Evolutionary conservation across 2,888 invertebrate species (phyloP), one percentile per base, ranked within the genome.

Genomic region (Myopa testacea): DNA sequence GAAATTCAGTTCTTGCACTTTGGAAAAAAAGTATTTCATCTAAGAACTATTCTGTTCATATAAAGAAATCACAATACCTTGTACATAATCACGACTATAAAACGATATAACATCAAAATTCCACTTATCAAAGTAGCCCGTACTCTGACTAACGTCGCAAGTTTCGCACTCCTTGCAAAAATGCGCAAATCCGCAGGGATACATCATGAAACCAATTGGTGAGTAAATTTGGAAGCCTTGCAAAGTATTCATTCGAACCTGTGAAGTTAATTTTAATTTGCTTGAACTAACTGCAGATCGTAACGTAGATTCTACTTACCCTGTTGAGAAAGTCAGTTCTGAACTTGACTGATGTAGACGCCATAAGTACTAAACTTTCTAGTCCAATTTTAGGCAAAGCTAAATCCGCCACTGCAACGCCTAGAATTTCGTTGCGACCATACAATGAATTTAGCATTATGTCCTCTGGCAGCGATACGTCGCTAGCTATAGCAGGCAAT

Each of bases 201-300:
- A 97, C 86, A 96, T 95, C 84, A 94, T 92, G 90, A 98, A 99
- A 34, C 96, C 95, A 82, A 97, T 93, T n/a, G 98, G 96, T 85
- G 94, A 94, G 90, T 94, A 99, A 84, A 98, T 93, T 91, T 98
- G 98, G 89, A 93, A 94, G 81, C 94, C 94, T 82, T 91, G 90
- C 81, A 99, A 96, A 4, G 97, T 97, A 90, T 98, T 98, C 96
- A 99, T 97, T 79, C 98, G 93, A 14, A 97, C 95, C 95, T 95
- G 82, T 82, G 69, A 81, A 34, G 19, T 74, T 60, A 69, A 63
- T 71, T 37, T 60, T 26, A 14, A 78, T 6, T 58, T 14, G 68
- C 19, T 4, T 16, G 19, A 70, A 52, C 37, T 55, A 63, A 26
- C 68, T 16, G 16, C 34, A 19, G 7, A 26, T 7, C 19, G 12